Conservation (phyloP, 2,113 vertebrate genomes). For the Uria aalge region DNA sequence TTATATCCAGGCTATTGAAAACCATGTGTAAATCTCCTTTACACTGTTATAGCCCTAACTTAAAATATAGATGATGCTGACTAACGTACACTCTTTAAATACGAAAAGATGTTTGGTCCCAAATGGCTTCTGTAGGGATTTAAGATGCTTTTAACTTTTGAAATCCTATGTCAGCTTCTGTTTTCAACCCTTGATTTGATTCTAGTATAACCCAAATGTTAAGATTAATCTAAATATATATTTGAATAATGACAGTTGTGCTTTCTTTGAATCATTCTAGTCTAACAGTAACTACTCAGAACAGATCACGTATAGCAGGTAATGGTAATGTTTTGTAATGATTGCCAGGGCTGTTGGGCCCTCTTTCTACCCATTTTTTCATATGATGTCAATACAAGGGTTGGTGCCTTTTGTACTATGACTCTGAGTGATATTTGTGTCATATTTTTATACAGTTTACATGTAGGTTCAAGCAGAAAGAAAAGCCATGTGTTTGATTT, state of each 20-base stretch:
- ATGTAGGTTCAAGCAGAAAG: not conserved
- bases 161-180: not conserved
- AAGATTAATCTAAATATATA: not conserved
- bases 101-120: conserved; percentile 15
- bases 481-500: not conserved
- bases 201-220: not conserved
- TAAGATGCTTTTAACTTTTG: conserved; percentile 52
- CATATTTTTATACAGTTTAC: not conserved
- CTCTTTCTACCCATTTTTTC: not conserved
- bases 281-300: not conserved
- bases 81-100: not conserved
- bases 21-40: not conserved
- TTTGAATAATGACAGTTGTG: not conserved
- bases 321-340: not conserved
- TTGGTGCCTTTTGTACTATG: not conserved
- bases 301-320: not conserved
- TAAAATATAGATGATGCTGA: conserved; percentile 57
- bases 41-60: not conserved
- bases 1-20: not conserved
- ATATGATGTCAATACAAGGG: not conserved
- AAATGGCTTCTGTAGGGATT: not conserved
- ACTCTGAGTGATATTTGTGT: not conserved
- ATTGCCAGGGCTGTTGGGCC: not conserved
- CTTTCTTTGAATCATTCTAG: not conserved
- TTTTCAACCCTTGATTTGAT: not conserved